phyloP scores from a whole-genome alignment of 2,113 vertebrate genomes.

The Hassar affinis region DNA sequence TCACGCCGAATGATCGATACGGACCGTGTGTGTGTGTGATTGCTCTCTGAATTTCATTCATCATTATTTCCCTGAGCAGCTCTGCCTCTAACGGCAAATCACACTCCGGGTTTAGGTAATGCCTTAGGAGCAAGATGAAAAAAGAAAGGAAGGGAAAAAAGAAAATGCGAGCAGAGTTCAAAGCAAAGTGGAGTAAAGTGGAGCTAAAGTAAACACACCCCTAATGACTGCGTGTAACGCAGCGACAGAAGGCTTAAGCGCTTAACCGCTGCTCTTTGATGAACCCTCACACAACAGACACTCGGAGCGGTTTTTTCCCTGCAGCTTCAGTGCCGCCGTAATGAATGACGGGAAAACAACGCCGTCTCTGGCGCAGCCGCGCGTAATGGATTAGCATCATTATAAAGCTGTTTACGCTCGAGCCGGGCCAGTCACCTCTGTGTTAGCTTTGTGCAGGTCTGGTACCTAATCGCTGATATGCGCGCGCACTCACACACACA shows the following conservation, averaged over 20 bases:
- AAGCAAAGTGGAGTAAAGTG: constrained; percentile 57
- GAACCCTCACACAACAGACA: constrained; percentile 27
- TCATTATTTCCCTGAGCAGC: constrained; percentile 53
- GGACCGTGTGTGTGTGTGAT: constrained; percentile 66
- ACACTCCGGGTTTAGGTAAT: background rate
- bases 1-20: constrained; percentile 68
- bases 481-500: too few relatives aligned
- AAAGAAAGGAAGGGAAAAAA: constrained; percentile 54
- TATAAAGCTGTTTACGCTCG: constrained; percentile 68
- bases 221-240: constrained; percentile 48
- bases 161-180: constrained; percentile 63
- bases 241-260: constrained; percentile 17
- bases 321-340: constrained; percentile 57
- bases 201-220: constrained; percentile 52
- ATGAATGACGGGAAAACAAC: constrained; percentile 73
- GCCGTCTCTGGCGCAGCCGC: constrained; percentile 49
- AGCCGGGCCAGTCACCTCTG: constrained; percentile 62
- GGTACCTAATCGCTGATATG: constrained; percentile 44
- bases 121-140: constrained; percentile 51
- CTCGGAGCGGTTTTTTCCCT: constrained; percentile 25
- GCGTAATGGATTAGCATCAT: constrained; percentile 74
- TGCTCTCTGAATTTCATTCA: constrained; percentile 69
- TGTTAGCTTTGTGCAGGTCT: constrained; percentile 50
- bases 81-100: constrained; percentile 56
- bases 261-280: constrained; percentile 46